Evolutionary conservation across 2,797 vertebrate species (phyloP), one percentile per base, ranked within the genome.

Genomic region (Hippoglossus hippoglossus): DNA sequence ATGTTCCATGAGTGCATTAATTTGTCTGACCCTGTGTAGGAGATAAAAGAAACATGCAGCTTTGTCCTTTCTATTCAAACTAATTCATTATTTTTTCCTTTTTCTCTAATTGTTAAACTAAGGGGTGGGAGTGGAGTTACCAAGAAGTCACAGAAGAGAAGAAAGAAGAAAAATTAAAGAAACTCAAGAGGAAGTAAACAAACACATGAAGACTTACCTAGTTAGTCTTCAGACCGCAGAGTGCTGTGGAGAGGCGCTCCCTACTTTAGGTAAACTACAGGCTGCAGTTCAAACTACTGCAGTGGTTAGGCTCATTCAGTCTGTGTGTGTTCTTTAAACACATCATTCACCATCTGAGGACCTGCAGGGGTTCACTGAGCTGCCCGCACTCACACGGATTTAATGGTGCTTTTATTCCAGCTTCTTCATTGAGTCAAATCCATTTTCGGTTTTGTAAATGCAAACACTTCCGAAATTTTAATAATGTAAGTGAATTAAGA

Each of bases 171-270:
- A 2, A 1, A 4, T 15, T 41, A 12, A 41, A 64, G 7, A 54
- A 50, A 26, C 15, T 7, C 0, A 18, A 39, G 2, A 41, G 12
- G 26, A 26, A 16, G 10, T 19, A 31, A 26, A 57, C 25, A 24
- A 8, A 3, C 56, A 51, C 6, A 44, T 51, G 21, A 56, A 36
- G n/a, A 64, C 92, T 89, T 64, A 92, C 92, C 91, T 91, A 5
- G 0, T 2, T 15, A 64, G 49, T 88, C 87, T 92, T 92, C 91
- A 93, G 90, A 88, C 65, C 82, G 39, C 96, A 95, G 95, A 94
- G 92, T 98, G 96, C 98, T 99, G 97, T 97, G 97, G 96, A 97
- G 95, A 95, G 96, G 97, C 97, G 95, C 97, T 96, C 98, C 98
- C 98, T 97, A 93, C 96, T 95, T 87, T 76, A 82, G 95, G 60